Base-by-base conservation (phyloP, 2,888 invertebrate species). In the Anorthoa munda region DNA sequence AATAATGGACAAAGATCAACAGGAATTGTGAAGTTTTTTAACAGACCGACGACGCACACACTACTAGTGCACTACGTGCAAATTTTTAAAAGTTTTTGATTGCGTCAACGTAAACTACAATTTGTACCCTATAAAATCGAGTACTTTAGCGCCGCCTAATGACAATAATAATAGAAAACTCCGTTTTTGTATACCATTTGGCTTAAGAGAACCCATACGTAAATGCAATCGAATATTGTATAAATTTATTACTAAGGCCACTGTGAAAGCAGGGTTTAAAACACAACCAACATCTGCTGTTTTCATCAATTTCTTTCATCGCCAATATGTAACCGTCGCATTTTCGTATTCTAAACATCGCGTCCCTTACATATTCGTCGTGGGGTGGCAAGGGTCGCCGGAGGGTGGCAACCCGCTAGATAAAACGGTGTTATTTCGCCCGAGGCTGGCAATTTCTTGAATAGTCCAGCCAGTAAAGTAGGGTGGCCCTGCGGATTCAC, bases 361-460 rank as follows among this genome's bases (percentile, higher is more conserved):
- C 82, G 72, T 70, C 85, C 86, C 83, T 88, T 85, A 86, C 84
- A 83, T 90, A 87, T 89, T 86, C 80, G 74, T 78, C 78, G 86
- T 65, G 80, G 89, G 90, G 88, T 83, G 70, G 88, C 85, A 82
- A 86, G 87, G 88, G 87, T 78, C 72, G 85, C 82, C 75, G 78
- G 83, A 81, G 89, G 89, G 86, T 82, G 87, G 89, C 81, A 88
- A 87, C 86, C 87, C 87, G 85, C 87, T 89, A 91, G 91, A 90
- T 92, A 91, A 92, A 91, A 90, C 89, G 87, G 87, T 85, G 91
- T 88, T 89, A 90, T 92, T 92, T 88, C 87, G 88, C 88, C 85
- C 85, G 86, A 87, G 90, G 89, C 85, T 86, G 89, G 91, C 92
- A 92, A 93, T 94, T 94, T 93, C 94, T 94, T 94, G 91, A 94